Evolutionary conservation across 1,140 invertebrate species (phyloP).

Genomic region (Euschistus heros): DNA sequence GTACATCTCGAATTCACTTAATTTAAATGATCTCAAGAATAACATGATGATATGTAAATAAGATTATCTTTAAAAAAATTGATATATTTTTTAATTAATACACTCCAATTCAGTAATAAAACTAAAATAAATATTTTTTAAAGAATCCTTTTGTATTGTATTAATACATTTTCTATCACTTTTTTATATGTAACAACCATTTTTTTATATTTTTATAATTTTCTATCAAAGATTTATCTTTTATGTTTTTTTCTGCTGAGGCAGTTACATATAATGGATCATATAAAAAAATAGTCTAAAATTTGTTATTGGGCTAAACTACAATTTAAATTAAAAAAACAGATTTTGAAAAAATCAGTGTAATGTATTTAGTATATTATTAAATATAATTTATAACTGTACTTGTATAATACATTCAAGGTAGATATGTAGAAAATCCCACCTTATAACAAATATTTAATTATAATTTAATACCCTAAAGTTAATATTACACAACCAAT

Average conservation of each 20-base stretch:
- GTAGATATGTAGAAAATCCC: constrained; percentile 1
- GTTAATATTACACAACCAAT: constrained; percentile 6
- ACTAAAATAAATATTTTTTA: neutral
- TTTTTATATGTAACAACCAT: constrained; percentile 1
- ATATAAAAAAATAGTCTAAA: constrained; percentile 9
- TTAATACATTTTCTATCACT: neutral
- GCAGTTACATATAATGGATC: constrained; percentile 1
- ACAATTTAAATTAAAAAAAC: neutral
- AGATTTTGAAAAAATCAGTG: neutral
- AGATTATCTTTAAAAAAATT: constrained; percentile 6
- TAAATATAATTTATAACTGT: constrained; percentile 1
- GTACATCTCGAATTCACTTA: constrained; percentile 1
- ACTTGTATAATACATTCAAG: constrained; percentile 2
- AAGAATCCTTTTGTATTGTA: constrained; percentile 1
- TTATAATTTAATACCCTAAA: neutral
- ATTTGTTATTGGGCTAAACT: neutral
- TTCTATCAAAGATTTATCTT: neutral
- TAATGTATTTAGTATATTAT: neutral
- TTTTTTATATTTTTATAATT: neutral
- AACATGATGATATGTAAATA: constrained; percentile 7
- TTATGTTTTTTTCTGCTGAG: neutral
- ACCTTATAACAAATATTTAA: constrained; percentile 1
- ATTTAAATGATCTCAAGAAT: constrained; percentile 1
- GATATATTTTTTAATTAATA: neutral
- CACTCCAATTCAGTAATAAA: neutral